Base-by-base conservation (phyloP, 2,888 invertebrate species). In the Danaus chrysippus region DNA sequence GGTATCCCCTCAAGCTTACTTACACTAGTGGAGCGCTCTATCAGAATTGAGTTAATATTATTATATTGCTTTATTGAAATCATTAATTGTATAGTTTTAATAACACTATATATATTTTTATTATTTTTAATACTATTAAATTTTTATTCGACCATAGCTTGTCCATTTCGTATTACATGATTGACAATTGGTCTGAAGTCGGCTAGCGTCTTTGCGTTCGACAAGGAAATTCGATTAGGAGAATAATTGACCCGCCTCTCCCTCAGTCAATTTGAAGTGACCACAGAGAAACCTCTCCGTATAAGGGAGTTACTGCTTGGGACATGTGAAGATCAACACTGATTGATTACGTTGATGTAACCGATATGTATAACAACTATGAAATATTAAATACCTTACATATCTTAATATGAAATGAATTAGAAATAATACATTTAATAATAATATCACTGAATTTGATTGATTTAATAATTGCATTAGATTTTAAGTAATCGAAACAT, bases 141-240 rank as follows among this genome's bases (percentile, higher is more conserved):
- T 15, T 56, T 15, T 9, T 34, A 57, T 12, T 34, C 5, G 42
- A 12, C 11, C 15, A 34, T 49, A 17, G 23, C 49, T 43, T 62
- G 59, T 59, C 54, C 13, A 17, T 49, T 49, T 17, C 57, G 43
- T 58, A 19, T 65, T 63, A 63, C 54, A 56, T 59, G 58, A 61
- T 58, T 57, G 57, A 56, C 61, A 52, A 53, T 57, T 63, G 61
- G 61, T 54, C 53, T 59, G 64, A 63, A 64, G 63, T 57, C 64
- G 63, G 58, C 64, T 66, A 63, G 54, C 65, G 65, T 69, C 68
- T 70, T 68, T 58, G 64, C 61, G 65, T 61, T 54, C 65, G 73
- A 82, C 80, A 82, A 69, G 76, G 72, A 76, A 82, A 82, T 78
- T 82, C 79, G 78, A 82, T 82, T 82, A 82, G 76, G 64, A 68